Evolutionary conservation across 2,888 invertebrate species (phyloP), one percentile per base, ranked within the genome.

Genomic region (Chymomyza fuscimana): DNA sequence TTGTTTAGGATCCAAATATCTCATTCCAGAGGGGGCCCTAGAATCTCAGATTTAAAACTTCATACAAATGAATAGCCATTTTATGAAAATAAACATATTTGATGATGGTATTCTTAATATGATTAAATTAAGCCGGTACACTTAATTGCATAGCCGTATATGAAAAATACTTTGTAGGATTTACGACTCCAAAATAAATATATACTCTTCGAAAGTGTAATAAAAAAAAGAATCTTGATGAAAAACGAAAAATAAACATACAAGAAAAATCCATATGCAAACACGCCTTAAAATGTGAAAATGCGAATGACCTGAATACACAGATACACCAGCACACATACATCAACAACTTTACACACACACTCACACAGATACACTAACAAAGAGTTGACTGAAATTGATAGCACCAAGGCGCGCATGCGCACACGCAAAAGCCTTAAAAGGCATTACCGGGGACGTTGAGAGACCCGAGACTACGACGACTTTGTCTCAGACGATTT

Each of bases 231-330:
- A 70, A 46, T 12, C 40, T 46, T 46, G 40, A 46, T 46, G 40
- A 46, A 46, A 46, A 71, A 70, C 25, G 25, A 65, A 59, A 68
- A 66, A 46, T n/a, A 59, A 68, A 46, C 12, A 46, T 46, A 2
- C 19, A 73, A 72, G 63, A 75, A 76, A 82, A 78, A 74, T 76
- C 72, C 67, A 76, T 79, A 82, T 87, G 86, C 84, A 85, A 76
- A 73, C 63, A 68, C 81, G 87, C 86, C 88, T 82, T 79, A 81
- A 87, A 86, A 87, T 87, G 88, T 88, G 88, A 85, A 86, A 89
- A 89, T 89, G 82, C 89, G 82, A 87, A 86, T 89, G 89, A 89
- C 89, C 90, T 82, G 88, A 90, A 89, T 89, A 80, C 80, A 79
- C 84, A 71, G 71, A 78, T 69, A 54, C 58, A 63, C 50, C 62